These are phyloP conservation scores for Hemithea aestivaria DNA, from an alignment of 2,888 invertebrate species.

Conservation along the genomic window DNA sequence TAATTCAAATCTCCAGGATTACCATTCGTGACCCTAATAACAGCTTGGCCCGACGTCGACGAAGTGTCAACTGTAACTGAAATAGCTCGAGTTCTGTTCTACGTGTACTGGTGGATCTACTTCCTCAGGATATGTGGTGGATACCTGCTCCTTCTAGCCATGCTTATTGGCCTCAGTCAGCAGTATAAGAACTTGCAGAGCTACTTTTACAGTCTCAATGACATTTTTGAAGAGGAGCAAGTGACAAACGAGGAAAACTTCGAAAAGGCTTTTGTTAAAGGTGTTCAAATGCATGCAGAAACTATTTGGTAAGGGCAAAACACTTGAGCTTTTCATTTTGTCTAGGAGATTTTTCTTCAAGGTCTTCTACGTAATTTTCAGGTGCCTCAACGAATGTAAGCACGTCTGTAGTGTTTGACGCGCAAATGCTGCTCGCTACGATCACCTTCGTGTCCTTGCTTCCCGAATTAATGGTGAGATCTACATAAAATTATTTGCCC, in stretches of 20 bases:
- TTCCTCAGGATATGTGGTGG: conserved; percentile 28
- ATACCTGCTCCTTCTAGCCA: conserved; percentile 34
- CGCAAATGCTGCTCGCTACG: conserved; percentile 41
- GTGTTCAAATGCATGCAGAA: conserved; percentile 44
- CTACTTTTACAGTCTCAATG: conserved; percentile 30
- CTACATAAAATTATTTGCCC: too few species aligned
- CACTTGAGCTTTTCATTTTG: neutral
- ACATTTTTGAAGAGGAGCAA: conserved; percentile 29
- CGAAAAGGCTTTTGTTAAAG: conserved; percentile 38
- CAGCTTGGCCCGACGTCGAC: conserved; percentile 43
- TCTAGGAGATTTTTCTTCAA: too few species aligned
- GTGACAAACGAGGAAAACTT: conserved; percentile 38
- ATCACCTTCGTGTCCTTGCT: too few species aligned
- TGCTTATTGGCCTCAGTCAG: conserved; percentile 35
- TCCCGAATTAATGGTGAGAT: too few species aligned
- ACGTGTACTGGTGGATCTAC: conserved; percentile 43
- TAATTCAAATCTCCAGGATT: too few species aligned
- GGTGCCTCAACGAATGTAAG: conserved; percentile 41
- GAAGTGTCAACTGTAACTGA: conserved; percentile 32
- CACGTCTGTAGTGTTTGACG: conserved; percentile 40
- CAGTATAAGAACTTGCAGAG: conserved; percentile 35
- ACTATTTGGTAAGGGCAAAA: conserved; percentile 13
- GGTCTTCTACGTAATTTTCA: too few species aligned
- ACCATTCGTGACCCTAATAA: conserved; percentile 41
- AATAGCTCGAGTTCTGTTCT: conserved; percentile 29